A percentile compares a stretch with the other conserved stretches of the same genome.
Evolutionary conservation across 2,797 vertebrate genomes (phyloP).

Genomic region (Eulemur mongoz): DNA sequence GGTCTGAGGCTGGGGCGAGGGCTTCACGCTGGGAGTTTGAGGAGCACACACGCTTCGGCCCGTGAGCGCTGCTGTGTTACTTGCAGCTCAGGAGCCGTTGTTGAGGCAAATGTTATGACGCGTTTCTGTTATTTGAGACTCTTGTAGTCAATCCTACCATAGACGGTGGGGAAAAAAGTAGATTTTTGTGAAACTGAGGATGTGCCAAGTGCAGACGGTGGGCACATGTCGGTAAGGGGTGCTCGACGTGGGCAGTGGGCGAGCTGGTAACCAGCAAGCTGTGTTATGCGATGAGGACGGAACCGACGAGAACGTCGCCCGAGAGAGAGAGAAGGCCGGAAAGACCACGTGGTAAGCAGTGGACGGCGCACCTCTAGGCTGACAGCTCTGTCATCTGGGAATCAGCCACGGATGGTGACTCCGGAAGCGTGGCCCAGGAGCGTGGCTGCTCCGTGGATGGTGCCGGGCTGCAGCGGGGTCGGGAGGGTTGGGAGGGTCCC

Average conservation of each 20-base stretch:
- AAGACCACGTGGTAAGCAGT: accelerated
- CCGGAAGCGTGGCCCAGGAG: not conserved
- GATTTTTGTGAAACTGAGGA: accelerated
- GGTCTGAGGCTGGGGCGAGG: not conserved
- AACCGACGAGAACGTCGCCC: accelerated
- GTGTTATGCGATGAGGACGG: accelerated
- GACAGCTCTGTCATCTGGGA: too few species aligned
- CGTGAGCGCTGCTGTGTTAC: not conserved
- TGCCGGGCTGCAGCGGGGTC: accelerated
- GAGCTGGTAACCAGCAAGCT: not conserved
- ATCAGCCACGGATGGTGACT: not conserved
- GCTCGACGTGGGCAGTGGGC: accelerated
- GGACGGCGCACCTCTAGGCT: accelerated
- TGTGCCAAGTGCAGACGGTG: accelerated
- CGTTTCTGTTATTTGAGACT: accelerated
- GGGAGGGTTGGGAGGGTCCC: too few species aligned
- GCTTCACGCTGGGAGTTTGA: not conserved
- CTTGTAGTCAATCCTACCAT: accelerated
- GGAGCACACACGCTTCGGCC: too few species aligned
- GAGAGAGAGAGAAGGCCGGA: accelerated
- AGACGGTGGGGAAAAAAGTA: not conserved
- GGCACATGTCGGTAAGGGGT: accelerated
- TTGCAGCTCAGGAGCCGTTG: accelerated
- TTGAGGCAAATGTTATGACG: accelerated
- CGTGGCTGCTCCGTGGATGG: accelerated